Conservation (phyloP, 1,140 invertebrate genomes). For the Ceratitis capitata region DNA sequence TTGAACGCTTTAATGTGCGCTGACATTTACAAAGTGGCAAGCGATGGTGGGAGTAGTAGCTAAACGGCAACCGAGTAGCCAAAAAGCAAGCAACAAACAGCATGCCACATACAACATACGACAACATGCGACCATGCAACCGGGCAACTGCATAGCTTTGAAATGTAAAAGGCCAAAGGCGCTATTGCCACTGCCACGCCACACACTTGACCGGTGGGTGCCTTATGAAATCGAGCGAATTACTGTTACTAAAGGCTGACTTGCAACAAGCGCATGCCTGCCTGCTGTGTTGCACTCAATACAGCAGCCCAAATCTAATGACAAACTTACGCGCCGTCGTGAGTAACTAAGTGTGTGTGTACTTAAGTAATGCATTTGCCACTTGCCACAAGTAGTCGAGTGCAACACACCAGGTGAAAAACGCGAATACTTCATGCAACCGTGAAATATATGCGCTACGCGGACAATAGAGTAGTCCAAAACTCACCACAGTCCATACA, state of each 20-base stretch:
- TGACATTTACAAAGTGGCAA: slow-evolving; percentile 65
- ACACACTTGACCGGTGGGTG: background rate
- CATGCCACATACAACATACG: slow-evolving; percentile 4
- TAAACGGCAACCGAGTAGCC: background rate
- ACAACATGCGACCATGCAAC: slow-evolving; percentile 4
- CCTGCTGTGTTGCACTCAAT: slow-evolving; percentile 7
- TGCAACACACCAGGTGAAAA: too few relatives aligned
- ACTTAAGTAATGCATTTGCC: background rate
- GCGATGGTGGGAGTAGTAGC: slow-evolving; percentile 54
- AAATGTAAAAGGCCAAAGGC: slow-evolving; percentile 29
- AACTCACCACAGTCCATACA: too few relatives aligned
- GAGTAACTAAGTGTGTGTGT: too few relatives aligned
- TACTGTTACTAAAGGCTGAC: background rate
- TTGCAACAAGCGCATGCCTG: slow-evolving; percentile 7
- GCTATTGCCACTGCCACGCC: slow-evolving; percentile 20
- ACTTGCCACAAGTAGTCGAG: background rate
- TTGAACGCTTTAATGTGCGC: slow-evolving; percentile 63
- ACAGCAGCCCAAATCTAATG: slow-evolving; percentile 29
- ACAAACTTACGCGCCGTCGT: background rate
- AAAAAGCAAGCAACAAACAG: background rate
- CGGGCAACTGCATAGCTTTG: background rate
- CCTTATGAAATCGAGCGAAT: background rate
- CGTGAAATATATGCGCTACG: too few relatives aligned
- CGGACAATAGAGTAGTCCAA: too few relatives aligned
- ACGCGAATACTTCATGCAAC: too few relatives aligned